A percentile compares a stretch with the other conserved stretches of the same genome.
These are phyloP conservation scores for Torymus aiolomorphi DNA, from an alignment of 2,888 invertebrate species.

Conservation along the genomic window DNA sequence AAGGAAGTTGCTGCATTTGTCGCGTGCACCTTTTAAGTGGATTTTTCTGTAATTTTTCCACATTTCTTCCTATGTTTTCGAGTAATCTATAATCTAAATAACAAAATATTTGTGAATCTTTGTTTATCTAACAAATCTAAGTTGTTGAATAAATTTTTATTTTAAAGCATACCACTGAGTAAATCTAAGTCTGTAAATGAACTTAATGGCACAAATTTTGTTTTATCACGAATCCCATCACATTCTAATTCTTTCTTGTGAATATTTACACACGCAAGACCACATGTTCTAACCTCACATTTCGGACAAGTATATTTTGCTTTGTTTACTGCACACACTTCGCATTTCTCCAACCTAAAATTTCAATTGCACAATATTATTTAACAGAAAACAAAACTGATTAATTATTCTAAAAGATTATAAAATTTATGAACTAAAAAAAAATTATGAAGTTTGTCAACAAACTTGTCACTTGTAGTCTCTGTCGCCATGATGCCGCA, in stretches of 20 bases:
- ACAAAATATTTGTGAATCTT: neutral
- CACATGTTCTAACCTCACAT: constrained; percentile 92
- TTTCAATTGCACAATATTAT: constrained; percentile 30
- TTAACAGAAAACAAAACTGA: neutral
- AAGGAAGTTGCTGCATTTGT: constrained; percentile 78
- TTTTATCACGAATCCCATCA: constrained; percentile 86
- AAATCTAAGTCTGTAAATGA: constrained; percentile 88
- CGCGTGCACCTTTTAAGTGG: constrained; percentile 79
- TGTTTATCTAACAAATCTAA: neutral
- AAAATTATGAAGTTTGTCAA: neutral
- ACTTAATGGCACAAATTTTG: constrained; percentile 85
- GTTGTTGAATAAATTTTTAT: constrained; percentile 37
- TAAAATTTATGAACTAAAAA: neutral
- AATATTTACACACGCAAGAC: constrained; percentile 85
- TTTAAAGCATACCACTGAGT: constrained; percentile 81
- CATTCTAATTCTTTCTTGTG: constrained; percentile 90
- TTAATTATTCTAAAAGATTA: neutral
- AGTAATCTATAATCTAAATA: constrained; percentile 84
- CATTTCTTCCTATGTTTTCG: constrained; percentile 86
- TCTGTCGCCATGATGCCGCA: too few species aligned
- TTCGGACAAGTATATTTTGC: constrained; percentile 93
- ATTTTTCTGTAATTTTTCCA: constrained; percentile 81
- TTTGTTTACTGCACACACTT: constrained; percentile 83
- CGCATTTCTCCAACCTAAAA: constrained; percentile 84
- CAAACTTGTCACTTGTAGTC: neutral